A percentile compares a stretch with the other conserved stretches of the same genome.
Evolutionary conservation across 2,113 vertebrate genomes (phyloP).

Genomic region (Gavia stellata): DNA sequence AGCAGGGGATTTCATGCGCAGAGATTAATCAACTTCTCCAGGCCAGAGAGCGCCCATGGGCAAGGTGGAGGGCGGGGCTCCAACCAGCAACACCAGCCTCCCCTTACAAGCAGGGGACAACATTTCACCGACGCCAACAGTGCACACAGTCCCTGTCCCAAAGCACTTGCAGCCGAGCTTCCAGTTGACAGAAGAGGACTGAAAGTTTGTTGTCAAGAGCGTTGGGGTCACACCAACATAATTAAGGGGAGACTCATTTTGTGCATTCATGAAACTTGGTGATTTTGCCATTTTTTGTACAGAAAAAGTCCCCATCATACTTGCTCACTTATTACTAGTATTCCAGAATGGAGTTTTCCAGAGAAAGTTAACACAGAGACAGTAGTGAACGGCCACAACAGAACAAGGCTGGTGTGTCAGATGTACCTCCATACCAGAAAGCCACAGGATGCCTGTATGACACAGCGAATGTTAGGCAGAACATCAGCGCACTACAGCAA

Average conservation of each 20-base stretch:
- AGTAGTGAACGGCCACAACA: neutral
- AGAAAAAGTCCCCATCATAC: neutral
- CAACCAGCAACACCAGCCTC: neutral
- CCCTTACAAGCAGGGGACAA: neutral
- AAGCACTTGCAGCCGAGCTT: neutral
- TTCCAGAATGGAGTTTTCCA: neutral
- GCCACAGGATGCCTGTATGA: neutral
- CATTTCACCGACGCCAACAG: neutral
- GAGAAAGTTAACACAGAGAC: neutral
- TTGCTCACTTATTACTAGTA: neutral
- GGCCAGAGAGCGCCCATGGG: rapidly evolving
- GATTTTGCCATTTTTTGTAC: neutral
- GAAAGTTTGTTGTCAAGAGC: neutral
- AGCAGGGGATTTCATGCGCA: neutral
- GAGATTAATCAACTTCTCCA: neutral
- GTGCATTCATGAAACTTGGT: neutral
- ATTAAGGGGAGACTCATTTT: neutral
- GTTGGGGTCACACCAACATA: neutral
- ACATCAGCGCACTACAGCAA: neutral
- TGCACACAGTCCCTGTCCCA: neutral
- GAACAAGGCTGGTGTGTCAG: neutral
- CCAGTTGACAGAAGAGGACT: neutral
- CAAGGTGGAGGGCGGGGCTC: neutral
- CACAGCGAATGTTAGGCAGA: neutral
- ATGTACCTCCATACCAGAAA: neutral